Base-by-base conservation (phyloP, 2,797 vertebrate genomes). In the Hypotaenidia philippensis region DNA sequence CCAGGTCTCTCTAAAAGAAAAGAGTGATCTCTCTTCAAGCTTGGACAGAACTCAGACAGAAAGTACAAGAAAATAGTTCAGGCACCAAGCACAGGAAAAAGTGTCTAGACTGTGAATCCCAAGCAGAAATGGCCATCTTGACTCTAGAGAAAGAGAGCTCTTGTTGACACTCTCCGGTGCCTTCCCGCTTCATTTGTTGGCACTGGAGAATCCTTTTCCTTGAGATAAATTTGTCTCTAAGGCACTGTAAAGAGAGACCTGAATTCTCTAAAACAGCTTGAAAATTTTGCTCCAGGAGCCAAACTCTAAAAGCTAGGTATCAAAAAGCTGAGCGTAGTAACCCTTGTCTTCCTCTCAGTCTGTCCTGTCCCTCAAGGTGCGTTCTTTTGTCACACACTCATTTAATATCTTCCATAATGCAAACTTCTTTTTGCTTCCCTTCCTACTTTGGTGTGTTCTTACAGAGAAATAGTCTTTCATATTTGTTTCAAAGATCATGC, bases 11-110 rank as follows among this genome's bases (percentile, higher is more conserved):
- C 71, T 74, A 18, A 83, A 87, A 76, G 55, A 83, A 77, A 93
- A 78, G 21, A 77, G 19, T 40, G 66, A 87, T 89, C 41, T 89
- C 87, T 83, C 45, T 74, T 85, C 34, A 82, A 49, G 36, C 71
- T 78, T 91, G 91, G 87, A 89, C 83, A 65, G 56, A 85, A 71
- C 77, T 95, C 76, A 93, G 75, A 40, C 64, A 87, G 74, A 76
- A 92, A 70, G 38, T 89, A 66, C 56, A 87, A 49, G 55, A 71
- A 89, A 93, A 89, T 8, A 70, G 56, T 83, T 85, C 38, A 77
- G 56, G 63, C 68, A 92, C 15, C 44, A 69, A 34, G 52, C 60
- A 89, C 44, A 77, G 65, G 82, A 61, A 87, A 45, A 82, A 85
- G 34, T 41, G 56, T 70, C 56, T 50, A 55, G 72, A 38, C 77